Evolutionary conservation across 2,113 vertebrate genomes (phyloP).

Genomic region (Notothenia rossii): DNA sequence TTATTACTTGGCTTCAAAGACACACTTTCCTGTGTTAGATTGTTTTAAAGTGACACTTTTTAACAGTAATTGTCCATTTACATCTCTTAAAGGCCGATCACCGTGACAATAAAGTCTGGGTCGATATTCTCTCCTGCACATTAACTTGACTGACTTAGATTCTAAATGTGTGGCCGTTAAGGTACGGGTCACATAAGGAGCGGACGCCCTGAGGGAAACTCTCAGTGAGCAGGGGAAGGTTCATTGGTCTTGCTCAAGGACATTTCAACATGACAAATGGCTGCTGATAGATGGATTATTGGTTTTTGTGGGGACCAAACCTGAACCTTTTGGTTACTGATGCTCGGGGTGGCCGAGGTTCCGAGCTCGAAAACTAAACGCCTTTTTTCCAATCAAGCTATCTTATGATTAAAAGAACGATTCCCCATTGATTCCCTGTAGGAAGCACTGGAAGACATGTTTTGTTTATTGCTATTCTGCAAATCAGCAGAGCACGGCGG

Average conservation of each 20-base stretch:
- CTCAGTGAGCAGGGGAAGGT: background rate
- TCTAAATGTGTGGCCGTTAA: background rate
- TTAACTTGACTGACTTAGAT: constrained; percentile 26
- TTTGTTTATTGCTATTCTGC: constrained; percentile 76
- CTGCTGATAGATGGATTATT: constrained; percentile 35
- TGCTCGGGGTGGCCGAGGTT: background rate
- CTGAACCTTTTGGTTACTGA: constrained; percentile 9
- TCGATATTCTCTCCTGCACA: constrained; percentile 7
- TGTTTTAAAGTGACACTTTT: background rate
- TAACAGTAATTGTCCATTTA: background rate
- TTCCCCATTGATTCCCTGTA: constrained; percentile 68
- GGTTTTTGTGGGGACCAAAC: constrained; percentile 4
- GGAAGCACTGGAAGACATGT: constrained; percentile 64
- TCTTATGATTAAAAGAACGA: constrained; percentile 72
- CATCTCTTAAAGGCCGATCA: background rate
- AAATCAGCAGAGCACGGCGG: constrained; percentile 65
- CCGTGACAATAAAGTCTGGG: background rate
- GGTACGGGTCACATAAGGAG: background rate
- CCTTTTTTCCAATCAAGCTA: constrained; percentile 46
- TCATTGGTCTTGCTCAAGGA: constrained; percentile 26
- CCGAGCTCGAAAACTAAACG: constrained; percentile 24
- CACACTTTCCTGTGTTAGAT: background rate
- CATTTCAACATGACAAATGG: constrained; percentile 33
- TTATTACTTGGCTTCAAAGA: background rate
- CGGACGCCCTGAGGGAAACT: constrained; percentile 1